Conservation (phyloP, 2,888 invertebrate genomes). For the Tetragonisca angustula region DNA sequence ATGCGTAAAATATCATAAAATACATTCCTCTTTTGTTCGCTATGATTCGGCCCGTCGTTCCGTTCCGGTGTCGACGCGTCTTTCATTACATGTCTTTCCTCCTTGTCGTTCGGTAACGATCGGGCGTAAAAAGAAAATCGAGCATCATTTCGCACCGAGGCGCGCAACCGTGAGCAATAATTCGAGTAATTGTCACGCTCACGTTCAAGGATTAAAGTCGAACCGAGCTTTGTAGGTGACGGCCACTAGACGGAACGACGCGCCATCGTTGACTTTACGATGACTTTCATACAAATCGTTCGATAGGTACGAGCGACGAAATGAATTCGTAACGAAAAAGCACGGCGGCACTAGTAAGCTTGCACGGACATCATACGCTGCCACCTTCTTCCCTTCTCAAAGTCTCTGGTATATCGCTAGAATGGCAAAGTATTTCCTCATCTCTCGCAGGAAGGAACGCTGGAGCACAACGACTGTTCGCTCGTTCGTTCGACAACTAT, state of each 20-base stretch:
- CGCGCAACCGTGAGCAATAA: background rate
- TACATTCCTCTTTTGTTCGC: slow-evolving; percentile 77
- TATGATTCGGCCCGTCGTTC: slow-evolving; percentile 74
- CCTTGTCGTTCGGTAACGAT: background rate
- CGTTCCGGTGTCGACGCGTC: slow-evolving; percentile 56
- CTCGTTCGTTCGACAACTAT: slow-evolving; percentile 65
- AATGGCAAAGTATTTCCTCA: slow-evolving; percentile 58
- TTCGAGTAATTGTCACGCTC: slow-evolving; percentile 4
- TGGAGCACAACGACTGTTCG: slow-evolving; percentile 49
- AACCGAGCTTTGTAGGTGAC: too few species aligned
- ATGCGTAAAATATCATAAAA: slow-evolving; percentile 82
- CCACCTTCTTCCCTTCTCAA: slow-evolving; percentile 61
- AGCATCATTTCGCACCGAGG: background rate
- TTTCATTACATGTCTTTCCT: background rate
- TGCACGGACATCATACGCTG: slow-evolving; percentile 83
- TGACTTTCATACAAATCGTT: slow-evolving; percentile 77
- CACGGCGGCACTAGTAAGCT: slow-evolving; percentile 83
- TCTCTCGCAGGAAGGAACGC: slow-evolving; percentile 43
- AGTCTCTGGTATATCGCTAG: slow-evolving; percentile 54
- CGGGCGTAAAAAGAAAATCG: background rate
- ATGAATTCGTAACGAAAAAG: slow-evolving; percentile 72
- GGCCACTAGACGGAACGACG: slow-evolving; percentile 58
- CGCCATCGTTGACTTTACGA: slow-evolving; percentile 70
- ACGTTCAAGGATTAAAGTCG: background rate
- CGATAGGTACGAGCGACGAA: slow-evolving; percentile 74